Evolutionary conservation across 2,888 invertebrate genomes (phyloP), one percentile per base, ranked within the genome.

Genomic region (Ferdinandea cuprea): DNA sequence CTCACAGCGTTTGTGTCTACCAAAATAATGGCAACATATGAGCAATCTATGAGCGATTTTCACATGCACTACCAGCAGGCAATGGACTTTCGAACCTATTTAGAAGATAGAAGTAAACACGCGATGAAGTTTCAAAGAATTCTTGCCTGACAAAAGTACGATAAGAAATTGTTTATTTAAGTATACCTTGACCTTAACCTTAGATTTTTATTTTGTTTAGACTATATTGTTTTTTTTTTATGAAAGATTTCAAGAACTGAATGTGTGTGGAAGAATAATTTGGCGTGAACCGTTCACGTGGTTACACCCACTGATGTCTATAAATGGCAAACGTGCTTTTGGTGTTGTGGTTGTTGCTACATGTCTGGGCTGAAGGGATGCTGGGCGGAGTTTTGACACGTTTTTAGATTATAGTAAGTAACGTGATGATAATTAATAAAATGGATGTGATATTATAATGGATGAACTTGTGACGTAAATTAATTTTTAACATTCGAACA

Each of bases 81-180:
- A 1, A 3, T 52, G 65, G 28, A 52, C 52, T 52, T 7, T 66
- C 40, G 50, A 66, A 15, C 40, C 28, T 11, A 28, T 17, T 15
- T 25, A 25, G 3, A 25, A 25, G 25, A 3, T 25, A 37, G 25
- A 65, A 37, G 28, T 17, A 37, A 65, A 65, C 63, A 65, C 50
- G 48, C 63, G 63, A 65, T 50, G 37, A 65, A 17, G 50, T n/a
- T 50, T 48, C 25, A 5, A 25, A 25, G 25, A 25, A 5, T 25
- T 28, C 65, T 37, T 11, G 50, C 61, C 7, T 21, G 32, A 32
- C 30, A 3, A 13, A 32, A 19, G 30, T 13, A 40, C 42, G 65
- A 66, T 66, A 66, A 66, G 52, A 30, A 42, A 28, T 42, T 66
- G 52, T 66, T 66, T 52, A 66, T 52, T 52, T 50, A 52, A 11